These are phyloP conservation scores for Stigmatopora argus DNA, from an alignment of 2,113 vertebrate species.

Conservation along the genomic window DNA sequence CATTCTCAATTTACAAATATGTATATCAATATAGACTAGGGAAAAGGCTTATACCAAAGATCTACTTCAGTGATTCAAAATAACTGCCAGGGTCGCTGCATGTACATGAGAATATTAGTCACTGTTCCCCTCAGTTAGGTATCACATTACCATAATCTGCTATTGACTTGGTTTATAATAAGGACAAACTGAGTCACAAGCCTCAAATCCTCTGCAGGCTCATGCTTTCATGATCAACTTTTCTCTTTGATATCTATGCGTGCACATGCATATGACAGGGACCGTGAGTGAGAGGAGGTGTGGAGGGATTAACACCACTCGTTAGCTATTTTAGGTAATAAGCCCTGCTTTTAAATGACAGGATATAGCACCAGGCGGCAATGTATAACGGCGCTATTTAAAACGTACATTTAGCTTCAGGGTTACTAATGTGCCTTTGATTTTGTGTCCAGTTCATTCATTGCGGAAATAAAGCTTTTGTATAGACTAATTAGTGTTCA, in stretches of 20 bases:
- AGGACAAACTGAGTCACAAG: slow-evolving; percentile 49
- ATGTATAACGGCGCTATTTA: neutral
- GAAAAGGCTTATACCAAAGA: slow-evolving; percentile 26
- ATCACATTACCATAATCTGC: slow-evolving; percentile 68
- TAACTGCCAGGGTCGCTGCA: slow-evolving; percentile 43
- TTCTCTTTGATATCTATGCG: slow-evolving; percentile 44
- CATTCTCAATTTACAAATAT: no score
- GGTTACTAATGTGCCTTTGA: slow-evolving; percentile 21
- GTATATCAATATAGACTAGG: neutral
- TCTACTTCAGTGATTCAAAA: slow-evolving; percentile 47
- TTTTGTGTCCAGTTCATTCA: slow-evolving; percentile 28
- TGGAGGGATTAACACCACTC: slow-evolving; percentile 36
- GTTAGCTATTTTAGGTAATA: slow-evolving; percentile 31
- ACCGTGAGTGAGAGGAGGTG: neutral
- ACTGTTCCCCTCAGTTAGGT: slow-evolving; percentile 50
- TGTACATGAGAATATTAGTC: slow-evolving; percentile 59
- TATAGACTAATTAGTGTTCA: slow-evolving; percentile 48
- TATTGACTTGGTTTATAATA: slow-evolving; percentile 65
- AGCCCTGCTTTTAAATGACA: neutral
- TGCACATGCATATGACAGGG: slow-evolving; percentile 11
- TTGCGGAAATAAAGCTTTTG: slow-evolving; percentile 38
- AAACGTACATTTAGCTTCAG: neutral
- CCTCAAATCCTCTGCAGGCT: slow-evolving; percentile 48
- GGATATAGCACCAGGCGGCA: slow-evolving; percentile 8
- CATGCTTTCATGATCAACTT: slow-evolving; percentile 44